Evolutionary conservation across 2,888 invertebrate species (phyloP).

Genomic region (Tetranychus piercei): DNA sequence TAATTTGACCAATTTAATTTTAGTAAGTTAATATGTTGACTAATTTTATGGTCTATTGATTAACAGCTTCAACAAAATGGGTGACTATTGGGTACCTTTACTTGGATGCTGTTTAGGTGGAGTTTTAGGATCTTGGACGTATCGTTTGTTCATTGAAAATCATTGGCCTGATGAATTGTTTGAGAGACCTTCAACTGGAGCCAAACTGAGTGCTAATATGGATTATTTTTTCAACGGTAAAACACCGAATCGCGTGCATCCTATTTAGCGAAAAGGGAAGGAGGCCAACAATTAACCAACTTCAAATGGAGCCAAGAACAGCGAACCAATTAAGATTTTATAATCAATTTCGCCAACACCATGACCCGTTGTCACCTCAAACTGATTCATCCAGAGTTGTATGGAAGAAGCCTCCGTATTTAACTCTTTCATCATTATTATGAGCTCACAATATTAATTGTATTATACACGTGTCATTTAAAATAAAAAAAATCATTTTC

Average conservation of each 20-base stretch:
- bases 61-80: not conserved
- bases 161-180: slow-evolving; percentile 33
- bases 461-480: not conserved
- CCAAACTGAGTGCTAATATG: not conserved
- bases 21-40: too few relatives aligned
- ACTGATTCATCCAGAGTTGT: not conserved
- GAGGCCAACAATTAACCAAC: not conserved
- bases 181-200: not conserved
- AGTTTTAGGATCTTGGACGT: slow-evolving; percentile 37
- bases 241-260: not conserved
- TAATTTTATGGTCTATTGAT: too few relatives aligned
- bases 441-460: not conserved
- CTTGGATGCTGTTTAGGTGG: slow-evolving; percentile 38
- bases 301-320: not conserved
- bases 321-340: too few relatives aligned
- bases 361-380: not conserved
- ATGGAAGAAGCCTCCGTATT: not conserved
- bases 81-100: not conserved
- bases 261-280: not conserved
- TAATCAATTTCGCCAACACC: not conserved
- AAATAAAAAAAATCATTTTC: not conserved
- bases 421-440: not conserved
- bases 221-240: not conserved
- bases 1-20: too few relatives aligned
- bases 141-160: slow-evolving; percentile 36